Conservation (phyloP, 2,113 vertebrate species). For the Mus pahari region DNA sequence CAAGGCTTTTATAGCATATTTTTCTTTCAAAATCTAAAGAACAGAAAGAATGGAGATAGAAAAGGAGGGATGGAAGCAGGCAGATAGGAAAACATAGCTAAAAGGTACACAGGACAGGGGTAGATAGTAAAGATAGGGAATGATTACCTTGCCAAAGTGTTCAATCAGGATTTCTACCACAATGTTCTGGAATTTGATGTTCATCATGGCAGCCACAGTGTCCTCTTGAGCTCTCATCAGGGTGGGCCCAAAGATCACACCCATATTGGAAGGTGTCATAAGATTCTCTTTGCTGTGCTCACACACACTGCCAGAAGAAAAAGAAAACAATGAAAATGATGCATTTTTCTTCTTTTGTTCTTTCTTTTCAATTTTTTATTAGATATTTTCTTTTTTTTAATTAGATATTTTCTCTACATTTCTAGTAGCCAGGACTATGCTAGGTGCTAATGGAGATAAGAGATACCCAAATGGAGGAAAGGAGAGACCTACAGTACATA, state of each 20-base stretch:
- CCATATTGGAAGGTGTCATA: slow-evolving; percentile 98
- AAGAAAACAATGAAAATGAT: slow-evolving; percentile 46
- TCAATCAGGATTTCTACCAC: slow-evolving; percentile 98
- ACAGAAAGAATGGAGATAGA: neutral
- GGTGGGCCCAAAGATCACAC: slow-evolving; percentile 97
- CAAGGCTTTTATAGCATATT: neutral
- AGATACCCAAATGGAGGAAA: slow-evolving; percentile 27
- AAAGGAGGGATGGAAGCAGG: neutral
- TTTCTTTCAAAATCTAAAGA: neutral
- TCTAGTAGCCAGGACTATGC: neutral
- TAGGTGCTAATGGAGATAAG: neutral
- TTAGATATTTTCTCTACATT: too few relatives aligned
- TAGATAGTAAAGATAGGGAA: neutral
- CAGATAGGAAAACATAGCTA: neutral
- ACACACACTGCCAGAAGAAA: slow-evolving; percentile 89
- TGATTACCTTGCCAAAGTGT: slow-evolving; percentile 92
- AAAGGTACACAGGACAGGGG: neutral
- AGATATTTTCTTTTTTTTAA: too few relatives aligned
- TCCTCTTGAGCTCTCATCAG: slow-evolving; percentile 97
- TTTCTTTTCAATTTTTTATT: too few relatives aligned
- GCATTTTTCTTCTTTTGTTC: neutral
- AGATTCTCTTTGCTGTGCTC: slow-evolving; percentile 94
- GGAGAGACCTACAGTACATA: neutral
- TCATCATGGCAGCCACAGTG: slow-evolving; percentile 98
- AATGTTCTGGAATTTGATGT: slow-evolving; percentile 99